Percentiles rank a stretch among this genome's conserved stretches.
phyloP scores from a whole-genome alignment of 2,113 vertebrate genomes.

The Apteryx mantelli region DNA sequence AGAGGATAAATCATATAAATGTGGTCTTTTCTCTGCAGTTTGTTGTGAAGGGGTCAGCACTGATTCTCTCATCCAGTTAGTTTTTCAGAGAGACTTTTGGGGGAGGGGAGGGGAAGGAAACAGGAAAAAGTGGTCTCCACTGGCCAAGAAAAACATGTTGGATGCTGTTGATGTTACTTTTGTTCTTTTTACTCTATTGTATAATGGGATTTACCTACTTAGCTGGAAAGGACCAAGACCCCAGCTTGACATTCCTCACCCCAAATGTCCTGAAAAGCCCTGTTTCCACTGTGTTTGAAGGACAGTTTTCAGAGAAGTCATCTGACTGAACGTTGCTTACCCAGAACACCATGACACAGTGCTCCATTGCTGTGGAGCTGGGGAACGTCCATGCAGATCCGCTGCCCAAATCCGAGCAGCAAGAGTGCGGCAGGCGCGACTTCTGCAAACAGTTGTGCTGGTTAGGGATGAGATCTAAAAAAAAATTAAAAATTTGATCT shows the following conservation, averaged over 20 bases:
- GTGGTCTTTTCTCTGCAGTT: background rate
- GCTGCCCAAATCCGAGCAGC: background rate
- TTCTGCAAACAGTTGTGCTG: background rate
- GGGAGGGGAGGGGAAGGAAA: rapidly evolving
- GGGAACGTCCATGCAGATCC: background rate
- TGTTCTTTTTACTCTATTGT: background rate
- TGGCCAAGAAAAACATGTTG: background rate
- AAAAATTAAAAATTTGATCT: no score
- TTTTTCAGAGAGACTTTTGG: background rate
- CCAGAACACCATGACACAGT: background rate
- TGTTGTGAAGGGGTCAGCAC: rapidly evolving
- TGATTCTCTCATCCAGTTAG: background rate
- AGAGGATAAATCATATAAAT: background rate
- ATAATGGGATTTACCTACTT: background rate
- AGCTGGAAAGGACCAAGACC: background rate
- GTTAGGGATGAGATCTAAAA: background rate
- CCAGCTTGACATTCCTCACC: background rate
- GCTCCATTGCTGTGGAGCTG: background rate
- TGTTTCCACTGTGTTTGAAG: background rate
- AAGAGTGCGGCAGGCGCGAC: background rate
- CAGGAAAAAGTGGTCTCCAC: background rate
- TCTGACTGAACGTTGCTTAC: background rate
- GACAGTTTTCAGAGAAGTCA: background rate
- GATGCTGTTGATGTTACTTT: background rate
- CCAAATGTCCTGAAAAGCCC: background rate